These are phyloP conservation scores for Danio rerio DNA, from an alignment of 2,113 vertebrate genomes.

Conservation along the genomic window DNA sequence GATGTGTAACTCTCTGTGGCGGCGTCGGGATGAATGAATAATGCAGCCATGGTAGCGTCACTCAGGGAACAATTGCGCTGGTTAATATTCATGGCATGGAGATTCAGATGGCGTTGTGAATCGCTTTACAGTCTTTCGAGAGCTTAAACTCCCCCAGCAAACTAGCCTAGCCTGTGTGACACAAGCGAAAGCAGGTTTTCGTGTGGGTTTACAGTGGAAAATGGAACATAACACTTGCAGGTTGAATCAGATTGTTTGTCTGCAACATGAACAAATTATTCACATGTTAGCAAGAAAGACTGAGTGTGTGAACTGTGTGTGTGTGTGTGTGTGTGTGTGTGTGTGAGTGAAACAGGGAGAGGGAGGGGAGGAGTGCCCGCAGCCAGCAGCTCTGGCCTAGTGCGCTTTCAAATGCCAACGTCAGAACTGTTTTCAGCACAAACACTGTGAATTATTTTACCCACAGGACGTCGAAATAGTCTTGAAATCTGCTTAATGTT, in stretches of 20 bases:
- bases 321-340: neutral
- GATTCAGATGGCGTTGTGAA: conserved; percentile 45
- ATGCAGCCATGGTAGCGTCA: conserved; percentile 54
- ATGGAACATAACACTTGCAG: neutral
- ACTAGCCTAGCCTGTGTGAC: conserved; percentile 20
- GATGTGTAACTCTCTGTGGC: conserved; percentile 46
- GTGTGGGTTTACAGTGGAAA: neutral
- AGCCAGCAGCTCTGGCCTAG: conserved; percentile 31
- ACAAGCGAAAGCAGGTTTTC: conserved; percentile 4
- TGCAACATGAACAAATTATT: conserved; percentile 9
- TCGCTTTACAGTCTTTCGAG: conserved; percentile 48
- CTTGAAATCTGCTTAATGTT: neutral
- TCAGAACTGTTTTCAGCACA: conserved; percentile 46
- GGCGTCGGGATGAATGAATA: conserved; percentile 55
- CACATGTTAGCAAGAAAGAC: neutral
- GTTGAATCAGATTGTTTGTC: conserved; percentile 17
- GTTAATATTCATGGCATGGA: conserved; percentile 65
- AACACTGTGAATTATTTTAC: conserved; percentile 49
- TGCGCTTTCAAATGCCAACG: conserved; percentile 65
- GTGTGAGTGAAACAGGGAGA: neutral
- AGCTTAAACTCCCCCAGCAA: conserved; percentile 19
- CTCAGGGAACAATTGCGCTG: conserved; percentile 56
- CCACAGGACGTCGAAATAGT: conserved; percentile 29
- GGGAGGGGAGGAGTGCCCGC: conserved; percentile 18
- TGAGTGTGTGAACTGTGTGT: neutral